Base-by-base conservation (phyloP, 1,140 invertebrate genomes). In the Carcinoscorpius rotundicauda region DNA sequence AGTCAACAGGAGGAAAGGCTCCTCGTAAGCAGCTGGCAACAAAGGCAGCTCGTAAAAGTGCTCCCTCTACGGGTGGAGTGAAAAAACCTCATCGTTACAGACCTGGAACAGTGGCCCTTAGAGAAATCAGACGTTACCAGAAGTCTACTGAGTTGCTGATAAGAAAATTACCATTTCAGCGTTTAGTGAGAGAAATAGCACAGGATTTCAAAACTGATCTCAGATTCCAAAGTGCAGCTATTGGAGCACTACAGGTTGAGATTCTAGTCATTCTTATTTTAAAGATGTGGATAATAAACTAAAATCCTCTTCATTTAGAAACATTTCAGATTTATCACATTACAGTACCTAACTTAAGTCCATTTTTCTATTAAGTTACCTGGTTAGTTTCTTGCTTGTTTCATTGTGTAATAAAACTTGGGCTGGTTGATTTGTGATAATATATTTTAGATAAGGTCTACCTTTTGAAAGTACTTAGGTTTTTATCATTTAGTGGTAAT, bases 21-120 rank as follows among this genome's bases (percentile, higher is more conserved):
- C 89, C 89, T 51, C 82, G 89, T 57, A 93, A 93, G 76, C 89
- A 93, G 72, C 77, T 93, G 73, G 88, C 88, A 3, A 92, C 89
- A 53, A 89, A 90, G 77, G 88, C 89, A 6, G 79, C 79, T 10
- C 73, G 76, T 52, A 74, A 74, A 60, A 86, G 86, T 70, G 90
- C 89, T 11, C 88, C 90, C 56, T 87, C 88, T 0, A 91, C 88
- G 51, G 88, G 88, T 66, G 88, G 87, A 65, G 87, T 92, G 0
- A 91, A 90, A 76, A 90, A 90, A 73, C 87, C 79, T 51, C 78
- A 82, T 73, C 69, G 78, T 67, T 79, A 72, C 71, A 73, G 76
- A 62, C 77, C 78, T 4, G 75, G 79, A 64, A 79, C 78, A 58
- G 76, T 78, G 4, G 77, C 77, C 65, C 75, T 79, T 60, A 72